Evolutionary conservation across 2,797 vertebrate genomes (phyloP).

Genomic region (Eupleurogrammus muticus): DNA sequence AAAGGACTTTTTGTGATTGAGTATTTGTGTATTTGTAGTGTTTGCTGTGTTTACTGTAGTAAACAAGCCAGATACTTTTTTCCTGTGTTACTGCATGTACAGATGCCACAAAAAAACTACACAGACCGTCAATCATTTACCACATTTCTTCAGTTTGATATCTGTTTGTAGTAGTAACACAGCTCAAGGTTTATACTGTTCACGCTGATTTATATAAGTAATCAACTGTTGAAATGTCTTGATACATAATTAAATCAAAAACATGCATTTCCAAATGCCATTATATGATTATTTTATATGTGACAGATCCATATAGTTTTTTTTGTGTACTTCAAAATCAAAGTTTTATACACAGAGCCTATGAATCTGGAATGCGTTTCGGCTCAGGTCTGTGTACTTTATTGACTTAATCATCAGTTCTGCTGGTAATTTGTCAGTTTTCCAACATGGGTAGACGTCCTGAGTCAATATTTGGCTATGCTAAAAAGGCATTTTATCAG

Average conservation of each 20-base stretch:
- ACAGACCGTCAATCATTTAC: too few relatives aligned
- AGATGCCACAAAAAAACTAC: too few relatives aligned
- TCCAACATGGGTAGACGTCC: not conserved
- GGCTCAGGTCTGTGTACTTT: not conserved
- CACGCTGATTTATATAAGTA: not conserved
- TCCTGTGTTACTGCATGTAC: too few relatives aligned
- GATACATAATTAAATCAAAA: not conserved
- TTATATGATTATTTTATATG: not conserved
- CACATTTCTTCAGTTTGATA: too few relatives aligned
- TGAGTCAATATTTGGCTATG: conserved; percentile 47
- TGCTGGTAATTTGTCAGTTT: not conserved
- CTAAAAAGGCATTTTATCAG: conserved; percentile 44
- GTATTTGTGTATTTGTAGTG: too few relatives aligned
- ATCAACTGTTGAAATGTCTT: not conserved
- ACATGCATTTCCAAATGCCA: not conserved
- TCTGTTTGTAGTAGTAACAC: not conserved
- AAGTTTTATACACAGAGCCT: not conserved
- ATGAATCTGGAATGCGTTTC: not conserved
- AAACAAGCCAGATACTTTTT: too few relatives aligned
- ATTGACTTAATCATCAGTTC: not conserved
- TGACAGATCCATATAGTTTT: too few relatives aligned
- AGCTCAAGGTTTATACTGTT: not conserved
- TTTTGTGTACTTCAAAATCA: too few relatives aligned
- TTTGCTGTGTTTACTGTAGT: too few relatives aligned
- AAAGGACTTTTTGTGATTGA: too few relatives aligned